Percentiles rank a stretch among this genome's conserved stretches.
Conservation (phyloP, 2,888 invertebrate species). For the Drosophila mettleri region DNA sequence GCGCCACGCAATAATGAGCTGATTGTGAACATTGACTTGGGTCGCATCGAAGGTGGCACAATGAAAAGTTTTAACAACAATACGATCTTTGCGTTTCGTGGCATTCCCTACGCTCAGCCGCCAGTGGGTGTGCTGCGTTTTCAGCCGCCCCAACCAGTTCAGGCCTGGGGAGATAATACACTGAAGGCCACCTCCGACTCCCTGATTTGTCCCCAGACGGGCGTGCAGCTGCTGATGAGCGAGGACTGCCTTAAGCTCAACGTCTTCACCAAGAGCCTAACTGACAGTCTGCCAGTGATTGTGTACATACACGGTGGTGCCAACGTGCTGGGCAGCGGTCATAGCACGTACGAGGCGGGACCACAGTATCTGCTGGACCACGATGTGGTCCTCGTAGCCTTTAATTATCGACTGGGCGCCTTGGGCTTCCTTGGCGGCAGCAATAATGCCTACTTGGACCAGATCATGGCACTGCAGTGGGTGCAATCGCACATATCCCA, state of each 20-base stretch:
- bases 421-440: constrained; percentile 88
- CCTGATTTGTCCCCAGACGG: constrained; percentile 81
- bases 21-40: constrained; percentile 74
- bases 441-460: constrained; percentile 89
- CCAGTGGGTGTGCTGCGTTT: constrained; percentile 83
- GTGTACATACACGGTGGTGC: constrained; percentile 82
- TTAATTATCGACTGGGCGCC: constrained; percentile 82
- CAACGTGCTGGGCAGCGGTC: constrained; percentile 75
- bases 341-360: constrained; percentile 73
- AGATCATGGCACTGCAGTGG: constrained; percentile 88
- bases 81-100: constrained; percentile 85
- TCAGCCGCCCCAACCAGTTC: constrained; percentile 78
- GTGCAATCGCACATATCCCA: constrained; percentile 87
- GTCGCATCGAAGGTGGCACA: constrained; percentile 84
- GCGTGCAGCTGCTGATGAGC: constrained; percentile 77
- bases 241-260: constrained; percentile 89
- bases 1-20: constrained; percentile 17
- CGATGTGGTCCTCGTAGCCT: constrained; percentile 79
- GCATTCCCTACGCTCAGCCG: constrained; percentile 83
- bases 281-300: constrained; percentile 63
- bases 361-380: constrained; percentile 80
- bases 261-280: constrained; percentile 86
- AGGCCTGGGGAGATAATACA: constrained; percentile 77
- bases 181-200: constrained; percentile 85
- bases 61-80: constrained; percentile 84